Evolutionary conservation across 2,797 vertebrate genomes (phyloP).

Genomic region (Poeciliopsis paucimaculata): DNA sequence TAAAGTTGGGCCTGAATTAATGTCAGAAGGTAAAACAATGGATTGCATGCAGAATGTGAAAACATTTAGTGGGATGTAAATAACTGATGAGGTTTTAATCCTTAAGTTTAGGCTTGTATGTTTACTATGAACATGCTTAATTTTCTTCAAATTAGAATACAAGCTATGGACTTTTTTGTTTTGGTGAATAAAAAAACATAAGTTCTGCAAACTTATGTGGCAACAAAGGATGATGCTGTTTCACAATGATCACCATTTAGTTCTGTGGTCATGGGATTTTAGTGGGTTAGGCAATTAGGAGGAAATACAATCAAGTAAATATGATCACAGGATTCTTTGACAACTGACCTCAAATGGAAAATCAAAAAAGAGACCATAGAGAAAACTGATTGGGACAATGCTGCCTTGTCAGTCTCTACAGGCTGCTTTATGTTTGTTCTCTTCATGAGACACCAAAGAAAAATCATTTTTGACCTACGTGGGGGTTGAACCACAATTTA

Average conservation of each 20-base stretch:
- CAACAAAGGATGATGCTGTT: conserved; percentile 53
- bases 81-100: background rate
- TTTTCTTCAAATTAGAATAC: background rate
- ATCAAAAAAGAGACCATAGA: conserved; percentile 45
- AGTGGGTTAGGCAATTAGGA: conserved; percentile 51
- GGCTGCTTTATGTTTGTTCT: conserved; percentile 37
- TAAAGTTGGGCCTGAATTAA: background rate
- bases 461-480: conserved; percentile 61
- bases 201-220: conserved; percentile 21
- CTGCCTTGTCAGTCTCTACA: conserved; percentile 57
- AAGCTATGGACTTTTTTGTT: background rate
- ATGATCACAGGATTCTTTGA: conserved; percentile 72
- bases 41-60: background rate
- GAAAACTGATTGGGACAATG: conserved; percentile 73
- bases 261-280: conserved; percentile 67
- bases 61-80: background rate
- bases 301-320: conserved; percentile 71
- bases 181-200: background rate
- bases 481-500: conserved; percentile 20
- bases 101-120: background rate
- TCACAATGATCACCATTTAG: conserved; percentile 34
- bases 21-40: background rate
- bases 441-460: conserved; percentile 40
- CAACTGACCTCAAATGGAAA: conserved; percentile 64
- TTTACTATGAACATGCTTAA: background rate